These are phyloP conservation scores for Ectobius pallidus DNA, from an alignment of 2,888 invertebrate genomes.

Conservation along the genomic window DNA sequence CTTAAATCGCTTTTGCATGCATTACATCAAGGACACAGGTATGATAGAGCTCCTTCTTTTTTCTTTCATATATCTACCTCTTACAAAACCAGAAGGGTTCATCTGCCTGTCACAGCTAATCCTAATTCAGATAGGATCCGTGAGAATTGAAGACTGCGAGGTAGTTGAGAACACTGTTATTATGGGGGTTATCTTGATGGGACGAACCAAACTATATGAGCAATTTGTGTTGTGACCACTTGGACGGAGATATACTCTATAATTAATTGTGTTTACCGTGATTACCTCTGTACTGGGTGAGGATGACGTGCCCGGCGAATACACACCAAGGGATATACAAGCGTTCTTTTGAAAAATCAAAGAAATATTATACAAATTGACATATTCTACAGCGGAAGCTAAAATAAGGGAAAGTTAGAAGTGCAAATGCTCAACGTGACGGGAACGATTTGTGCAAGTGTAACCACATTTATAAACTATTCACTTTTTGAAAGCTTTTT, in stretches of 20 bases:
- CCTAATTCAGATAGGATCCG: slow-evolving; percentile 23
- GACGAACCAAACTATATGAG: not conserved
- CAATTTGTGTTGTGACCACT: not conserved
- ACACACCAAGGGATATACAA: not conserved
- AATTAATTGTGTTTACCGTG: slow-evolving; percentile 17
- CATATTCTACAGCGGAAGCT: no score
- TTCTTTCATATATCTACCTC: not conserved
- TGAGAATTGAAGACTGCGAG: slow-evolving; percentile 19
- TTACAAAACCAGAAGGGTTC: slow-evolving; percentile 6
- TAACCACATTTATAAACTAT: no score
- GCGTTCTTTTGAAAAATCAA: no score
- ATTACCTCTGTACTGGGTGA: slow-evolving; percentile 23
- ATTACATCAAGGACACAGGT: not conserved
- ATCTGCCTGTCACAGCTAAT: not conserved
- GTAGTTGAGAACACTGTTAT: slow-evolving; percentile 11
- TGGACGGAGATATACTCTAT: not conserved
- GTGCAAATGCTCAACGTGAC: no score
- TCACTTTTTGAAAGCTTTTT: no score
- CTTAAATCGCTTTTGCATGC: no score
- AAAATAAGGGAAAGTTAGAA: no score
- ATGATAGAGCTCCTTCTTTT: not conserved
- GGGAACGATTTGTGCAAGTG: no score
- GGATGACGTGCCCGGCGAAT: not conserved
- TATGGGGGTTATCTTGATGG: slow-evolving; percentile 23
- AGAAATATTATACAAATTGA: no score